Conservation (phyloP, 2,113 vertebrate species). For the Ceuthmochares aereus region DNA sequence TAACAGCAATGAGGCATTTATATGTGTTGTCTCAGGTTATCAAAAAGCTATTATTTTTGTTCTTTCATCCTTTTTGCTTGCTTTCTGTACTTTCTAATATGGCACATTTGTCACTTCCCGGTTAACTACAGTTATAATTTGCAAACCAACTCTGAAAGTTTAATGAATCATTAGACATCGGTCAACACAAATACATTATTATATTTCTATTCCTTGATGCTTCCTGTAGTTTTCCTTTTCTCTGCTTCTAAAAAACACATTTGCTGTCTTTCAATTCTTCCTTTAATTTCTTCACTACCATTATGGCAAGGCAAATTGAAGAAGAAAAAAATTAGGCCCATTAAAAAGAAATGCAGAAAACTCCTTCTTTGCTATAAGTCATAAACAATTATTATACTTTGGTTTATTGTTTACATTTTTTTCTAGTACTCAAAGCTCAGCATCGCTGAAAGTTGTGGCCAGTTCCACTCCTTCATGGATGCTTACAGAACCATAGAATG, state of each 20-base stretch:
- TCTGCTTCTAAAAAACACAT: neutral
- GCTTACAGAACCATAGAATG: neutral
- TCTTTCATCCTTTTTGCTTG: neutral
- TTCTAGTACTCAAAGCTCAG: neutral
- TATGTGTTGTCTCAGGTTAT: neutral
- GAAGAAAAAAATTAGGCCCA: neutral
- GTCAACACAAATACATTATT: neutral
- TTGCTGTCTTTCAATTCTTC: neutral
- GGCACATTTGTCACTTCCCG: neutral
- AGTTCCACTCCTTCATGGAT: neutral
- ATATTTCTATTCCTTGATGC: neutral
- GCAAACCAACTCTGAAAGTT: neutral
- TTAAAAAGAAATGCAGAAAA: neutral
- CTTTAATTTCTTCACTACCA: neutral
- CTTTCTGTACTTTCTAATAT: neutral
- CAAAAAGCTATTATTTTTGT: neutral
- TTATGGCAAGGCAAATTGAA: neutral
- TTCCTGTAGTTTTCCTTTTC: neutral
- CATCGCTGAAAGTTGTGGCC: neutral
- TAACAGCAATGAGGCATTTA: neutral
- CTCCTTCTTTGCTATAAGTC: neutral
- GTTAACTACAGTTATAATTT: neutral
- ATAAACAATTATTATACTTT: neutral
- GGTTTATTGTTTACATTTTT: neutral
- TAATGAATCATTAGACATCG: neutral